A percentile compares a stretch with the other conserved stretches of the same genome.
Evolutionary conservation across 2,888 invertebrate species (phyloP).

Genomic region (Ichneumon xanthorius): DNA sequence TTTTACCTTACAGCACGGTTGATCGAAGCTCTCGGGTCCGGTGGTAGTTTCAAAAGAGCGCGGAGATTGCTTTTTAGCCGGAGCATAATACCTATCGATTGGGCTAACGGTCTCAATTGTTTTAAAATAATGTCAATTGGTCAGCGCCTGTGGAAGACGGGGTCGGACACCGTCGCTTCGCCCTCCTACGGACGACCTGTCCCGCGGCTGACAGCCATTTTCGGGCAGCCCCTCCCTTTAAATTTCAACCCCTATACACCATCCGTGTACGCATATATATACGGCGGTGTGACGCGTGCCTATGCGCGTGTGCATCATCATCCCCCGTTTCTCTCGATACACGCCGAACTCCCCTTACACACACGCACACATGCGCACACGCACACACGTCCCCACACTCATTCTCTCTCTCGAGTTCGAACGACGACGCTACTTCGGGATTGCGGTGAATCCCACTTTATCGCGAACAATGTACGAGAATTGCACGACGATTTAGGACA

Average conservation of each 20-base stretch:
- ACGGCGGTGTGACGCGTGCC: constrained; percentile 46
- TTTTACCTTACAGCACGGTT: constrained; percentile 76
- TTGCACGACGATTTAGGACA: constrained; percentile 61
- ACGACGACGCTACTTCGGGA: constrained; percentile 51
- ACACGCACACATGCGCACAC: no score
- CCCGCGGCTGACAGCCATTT: constrained; percentile 83
- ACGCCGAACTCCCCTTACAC: background rate
- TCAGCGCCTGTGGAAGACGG: constrained; percentile 72
- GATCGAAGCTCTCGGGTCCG: constrained; percentile 72
- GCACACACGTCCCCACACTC: background rate
- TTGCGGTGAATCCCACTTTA: constrained; percentile 58
- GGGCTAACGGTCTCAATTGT: constrained; percentile 75
- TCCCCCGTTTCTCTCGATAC: background rate
- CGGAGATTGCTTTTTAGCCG: constrained; percentile 75
- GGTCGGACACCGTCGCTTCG: constrained; percentile 75
- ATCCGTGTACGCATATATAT: constrained; percentile 42
- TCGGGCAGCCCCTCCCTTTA: constrained; percentile 83
- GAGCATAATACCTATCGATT: constrained; percentile 81
- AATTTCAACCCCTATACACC: constrained; percentile 75
- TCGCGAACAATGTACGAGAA: constrained; percentile 64
- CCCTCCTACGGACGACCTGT: constrained; percentile 80
- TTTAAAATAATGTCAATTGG: constrained; percentile 79
- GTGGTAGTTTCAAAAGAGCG: constrained; percentile 75
- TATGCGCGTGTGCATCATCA: constrained; percentile 65
- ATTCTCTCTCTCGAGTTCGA: constrained; percentile 50